These are phyloP conservation scores for Pollicipes pollicipes DNA, from an alignment of 1,140 invertebrate genomes.

Conservation along the genomic window DNA sequence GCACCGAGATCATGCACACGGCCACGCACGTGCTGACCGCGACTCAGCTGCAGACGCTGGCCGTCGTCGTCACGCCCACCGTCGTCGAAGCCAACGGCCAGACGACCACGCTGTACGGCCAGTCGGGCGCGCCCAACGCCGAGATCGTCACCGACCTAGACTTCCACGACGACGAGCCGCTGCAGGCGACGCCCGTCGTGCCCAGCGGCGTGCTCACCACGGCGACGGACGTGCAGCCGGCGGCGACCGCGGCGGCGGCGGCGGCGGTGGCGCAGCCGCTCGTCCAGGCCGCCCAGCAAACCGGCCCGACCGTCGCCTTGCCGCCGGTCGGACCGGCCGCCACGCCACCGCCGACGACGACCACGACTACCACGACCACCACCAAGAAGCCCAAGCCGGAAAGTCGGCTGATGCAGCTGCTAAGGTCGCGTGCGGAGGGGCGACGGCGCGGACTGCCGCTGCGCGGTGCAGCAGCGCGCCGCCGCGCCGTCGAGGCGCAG, in stretches of 20 bases:
- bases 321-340: not conserved
- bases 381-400: not conserved
- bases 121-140: not conserved
- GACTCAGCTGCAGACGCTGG: slow-evolving; percentile 2
- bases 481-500: no score
- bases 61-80: slow-evolving; percentile 1
- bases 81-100: not conserved
- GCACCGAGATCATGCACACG: not conserved
- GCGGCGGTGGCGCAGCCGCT: no score
- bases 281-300: not conserved
- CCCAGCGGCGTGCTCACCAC: not conserved
- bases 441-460: no score
- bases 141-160: not conserved
- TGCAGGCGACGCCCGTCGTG: not conserved
- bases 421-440: no score
- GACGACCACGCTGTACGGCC: slow-evolving; percentile 1
- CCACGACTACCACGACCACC: not conserved
- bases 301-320: no score
- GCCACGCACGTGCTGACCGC: not conserved
- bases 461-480: no score
- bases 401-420: not conserved
- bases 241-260: no score
- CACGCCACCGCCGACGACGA: not conserved
- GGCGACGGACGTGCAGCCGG: not conserved
- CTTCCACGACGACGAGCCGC: not conserved